Base-by-base conservation (phyloP, 2,113 vertebrate species). In the Cavia porcellus region DNA sequence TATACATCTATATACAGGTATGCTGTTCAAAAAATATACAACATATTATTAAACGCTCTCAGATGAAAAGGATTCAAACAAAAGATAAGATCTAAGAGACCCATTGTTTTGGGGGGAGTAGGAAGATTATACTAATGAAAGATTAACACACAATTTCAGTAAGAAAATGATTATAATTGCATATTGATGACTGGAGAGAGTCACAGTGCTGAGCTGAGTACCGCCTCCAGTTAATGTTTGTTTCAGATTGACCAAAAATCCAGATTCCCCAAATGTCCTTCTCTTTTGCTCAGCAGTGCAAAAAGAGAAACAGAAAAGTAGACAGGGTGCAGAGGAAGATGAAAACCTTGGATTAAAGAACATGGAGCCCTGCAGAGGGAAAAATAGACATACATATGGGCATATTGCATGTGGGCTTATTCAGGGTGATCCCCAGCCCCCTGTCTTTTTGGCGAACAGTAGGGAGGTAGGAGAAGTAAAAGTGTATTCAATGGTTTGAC, bases 61-160 rank as follows among this genome's bases (percentile, higher is more conserved):
- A 93, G 70, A 35, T 86, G 66, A 96, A 87, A 59, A 79, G 25
- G 15, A 95, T 72, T 55, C 94, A 89, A 84, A 81, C 30, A 94
- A 84, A 88, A 89, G 12, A n/a, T 38, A 32, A 14, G 24, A 55
- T 57, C 42, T 79, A 92, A 66, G 19, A 95, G 83, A 47, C 10
- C 30, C 24, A 72, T 83, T 81, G 72, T 77, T 75, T 24, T 17
- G 7, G 13, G 25, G n/a, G 20, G 2, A 72, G 42, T 11, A 70
- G 55, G 24, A 52, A 70, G 38, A 75, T 57, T 92, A 68, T 68
- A 80, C 68, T 86, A 70, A 85, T 82, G 74, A 47, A 17, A 42
- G 0, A 28, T 35, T 89, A 80, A 89, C 38, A 80, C 1, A 12
- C 20, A 66, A 66, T 94, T 92, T 66, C 80, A 92, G 3, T 25